A percentile compares a stretch with the other conserved stretches of the same genome.
phyloP scores from a whole-genome alignment of 2,797 vertebrate species.

The Thaleichthys pacificus region DNA sequence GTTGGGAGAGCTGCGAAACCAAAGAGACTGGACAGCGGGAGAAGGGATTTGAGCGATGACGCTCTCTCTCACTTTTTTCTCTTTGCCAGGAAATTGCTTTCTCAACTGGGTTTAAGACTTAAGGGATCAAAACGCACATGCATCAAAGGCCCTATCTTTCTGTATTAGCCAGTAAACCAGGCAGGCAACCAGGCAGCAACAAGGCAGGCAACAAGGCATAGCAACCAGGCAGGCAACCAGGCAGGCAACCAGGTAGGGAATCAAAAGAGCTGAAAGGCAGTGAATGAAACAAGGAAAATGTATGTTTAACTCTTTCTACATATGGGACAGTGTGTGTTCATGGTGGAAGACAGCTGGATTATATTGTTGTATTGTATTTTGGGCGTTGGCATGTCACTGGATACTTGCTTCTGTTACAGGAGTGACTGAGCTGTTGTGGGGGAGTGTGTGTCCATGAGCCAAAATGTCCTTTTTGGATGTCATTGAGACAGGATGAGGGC shows the following conservation, averaged over 20 bases:
- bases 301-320: neutral
- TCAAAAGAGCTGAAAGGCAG: neutral
- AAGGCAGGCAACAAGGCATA: slow-evolving; percentile 31
- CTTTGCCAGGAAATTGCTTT: slow-evolving; percentile 48
- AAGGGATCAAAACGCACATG: slow-evolving; percentile 66
- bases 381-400: no score
- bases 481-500: no score
- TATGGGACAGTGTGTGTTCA: no score
- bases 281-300: neutral
- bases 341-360: no score
- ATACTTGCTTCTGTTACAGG: no score
- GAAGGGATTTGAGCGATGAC: slow-evolving; percentile 45
- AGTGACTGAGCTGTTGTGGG: no score
- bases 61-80: slow-evolving; percentile 26
- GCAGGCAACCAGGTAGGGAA: neutral
- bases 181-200: slow-evolving; percentile 32
- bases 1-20: slow-evolving; percentile 31
- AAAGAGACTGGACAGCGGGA: slow-evolving; percentile 23
- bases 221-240: slow-evolving; percentile 43
- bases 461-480: no score
- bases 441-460: no score
- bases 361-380: no score
- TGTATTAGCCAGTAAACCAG: slow-evolving; percentile 52
- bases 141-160: slow-evolving; percentile 66
- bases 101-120: slow-evolving; percentile 61